Percentiles rank a stretch among this genome's conserved stretches.
Evolutionary conservation across 2,888 invertebrate species (phyloP).

Genomic region (Rhyacophila evoluta): DNA sequence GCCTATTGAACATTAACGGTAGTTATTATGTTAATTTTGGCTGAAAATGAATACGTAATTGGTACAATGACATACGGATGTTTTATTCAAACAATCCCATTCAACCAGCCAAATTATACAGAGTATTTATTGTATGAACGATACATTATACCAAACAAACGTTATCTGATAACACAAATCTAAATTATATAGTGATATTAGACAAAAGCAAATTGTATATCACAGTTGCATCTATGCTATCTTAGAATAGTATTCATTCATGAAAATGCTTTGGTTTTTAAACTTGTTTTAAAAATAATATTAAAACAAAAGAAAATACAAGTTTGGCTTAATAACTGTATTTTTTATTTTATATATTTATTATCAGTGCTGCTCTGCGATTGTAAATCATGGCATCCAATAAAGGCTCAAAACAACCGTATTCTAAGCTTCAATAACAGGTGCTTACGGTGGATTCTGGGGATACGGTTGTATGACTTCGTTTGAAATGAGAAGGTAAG

Average conservation of each 20-base stretch:
- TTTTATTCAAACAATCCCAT: slow-evolving; percentile 19
- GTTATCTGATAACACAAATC: neutral
- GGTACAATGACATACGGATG: slow-evolving; percentile 16
- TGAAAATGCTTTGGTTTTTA: neutral
- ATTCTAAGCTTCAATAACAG: too few relatives aligned
- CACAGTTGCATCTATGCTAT: neutral
- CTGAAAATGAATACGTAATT: neutral
- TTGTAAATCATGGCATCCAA: too few relatives aligned
- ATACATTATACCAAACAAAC: neutral
- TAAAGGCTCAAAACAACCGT: too few relatives aligned
- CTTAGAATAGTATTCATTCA: neutral
- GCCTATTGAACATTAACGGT: slow-evolving; percentile 9
- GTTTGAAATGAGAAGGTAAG: too few relatives aligned
- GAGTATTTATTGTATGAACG: neutral
- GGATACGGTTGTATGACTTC: too few relatives aligned
- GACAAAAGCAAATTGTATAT: neutral
- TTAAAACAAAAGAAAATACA: neutral
- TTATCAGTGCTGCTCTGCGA: too few relatives aligned
- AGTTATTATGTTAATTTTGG: slow-evolving; percentile 11
- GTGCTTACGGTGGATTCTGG: too few relatives aligned
- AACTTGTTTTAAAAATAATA: neutral
- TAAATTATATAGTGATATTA: neutral
- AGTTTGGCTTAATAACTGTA: too few relatives aligned
- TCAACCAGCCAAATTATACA: neutral
- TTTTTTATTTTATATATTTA: too few relatives aligned